A percentile compares a stretch with the other conserved stretches of the same genome.
phyloP scores from a whole-genome alignment of 2,888 invertebrate species.

The Laothoe populi region DNA sequence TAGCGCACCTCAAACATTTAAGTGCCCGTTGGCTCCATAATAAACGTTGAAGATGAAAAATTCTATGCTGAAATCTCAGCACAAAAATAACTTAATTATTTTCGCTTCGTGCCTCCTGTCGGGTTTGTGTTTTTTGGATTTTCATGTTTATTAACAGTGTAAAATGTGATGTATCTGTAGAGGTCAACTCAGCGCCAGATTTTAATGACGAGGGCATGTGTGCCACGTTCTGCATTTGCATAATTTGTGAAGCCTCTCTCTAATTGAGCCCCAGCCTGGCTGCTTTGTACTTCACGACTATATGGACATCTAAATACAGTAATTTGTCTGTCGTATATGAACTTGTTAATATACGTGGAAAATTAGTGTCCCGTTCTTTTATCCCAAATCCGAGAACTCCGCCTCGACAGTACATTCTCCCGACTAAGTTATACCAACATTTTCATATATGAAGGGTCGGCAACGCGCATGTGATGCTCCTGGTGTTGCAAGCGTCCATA shows the following conservation, averaged over 20 bases:
- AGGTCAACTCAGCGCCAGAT: slow-evolving; percentile 54
- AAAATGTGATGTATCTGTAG: slow-evolving; percentile 42
- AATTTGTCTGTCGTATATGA: background rate
- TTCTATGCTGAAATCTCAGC: slow-evolving; percentile 22
- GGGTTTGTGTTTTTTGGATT: slow-evolving; percentile 31
- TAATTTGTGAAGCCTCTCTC: slow-evolving; percentile 57
- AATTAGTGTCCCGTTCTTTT: too few relatives aligned
- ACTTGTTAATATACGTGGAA: background rate
- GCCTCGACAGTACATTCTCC: too few relatives aligned
- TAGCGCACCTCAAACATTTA: slow-evolving; percentile 15
- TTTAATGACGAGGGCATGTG: slow-evolving; percentile 61
- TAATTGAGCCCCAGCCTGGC: slow-evolving; percentile 44
- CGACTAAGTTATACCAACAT: too few relatives aligned
- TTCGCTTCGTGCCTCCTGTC: slow-evolving; percentile 21
- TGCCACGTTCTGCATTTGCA: slow-evolving; percentile 53
- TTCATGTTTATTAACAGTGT: slow-evolving; percentile 40
- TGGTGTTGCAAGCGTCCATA: too few relatives aligned
- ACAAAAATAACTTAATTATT: slow-evolving; percentile 32
- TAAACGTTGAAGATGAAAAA: slow-evolving; percentile 26
- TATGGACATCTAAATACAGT: slow-evolving; percentile 7
- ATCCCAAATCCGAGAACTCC: too few relatives aligned
- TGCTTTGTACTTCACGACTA: slow-evolving; percentile 16
- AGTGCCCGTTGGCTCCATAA: slow-evolving; percentile 10
- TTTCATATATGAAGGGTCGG: too few relatives aligned
- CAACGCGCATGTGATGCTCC: too few relatives aligned